phyloP scores from a whole-genome alignment of 2,113 vertebrate species.

The Nasalis larvatus region DNA sequence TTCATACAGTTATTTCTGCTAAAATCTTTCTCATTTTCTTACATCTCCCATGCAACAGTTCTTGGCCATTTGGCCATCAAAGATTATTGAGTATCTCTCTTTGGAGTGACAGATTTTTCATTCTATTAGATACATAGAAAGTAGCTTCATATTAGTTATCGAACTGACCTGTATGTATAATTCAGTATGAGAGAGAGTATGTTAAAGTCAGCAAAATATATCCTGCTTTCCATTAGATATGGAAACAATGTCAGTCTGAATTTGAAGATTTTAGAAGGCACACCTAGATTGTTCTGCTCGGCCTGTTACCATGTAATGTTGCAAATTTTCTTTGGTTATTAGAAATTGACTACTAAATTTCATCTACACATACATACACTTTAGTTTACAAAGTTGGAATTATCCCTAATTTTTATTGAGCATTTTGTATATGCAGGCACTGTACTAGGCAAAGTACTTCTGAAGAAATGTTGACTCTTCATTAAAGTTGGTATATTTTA shows the following conservation, averaged over 20 bases:
- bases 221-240: not conserved
- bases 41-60: not conserved
- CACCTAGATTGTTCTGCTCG: not conserved
- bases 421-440: not conserved
- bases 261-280: not conserved
- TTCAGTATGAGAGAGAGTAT: not conserved
- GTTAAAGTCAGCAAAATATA: not conserved
- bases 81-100: not conserved
- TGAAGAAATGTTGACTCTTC: slow-evolving; percentile 46
- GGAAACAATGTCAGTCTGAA: not conserved
- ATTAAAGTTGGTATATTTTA: slow-evolving; percentile 64
- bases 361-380: not conserved
- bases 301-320: not conserved
- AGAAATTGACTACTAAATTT: slow-evolving; percentile 18
- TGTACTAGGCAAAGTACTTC: slow-evolving; percentile 42
- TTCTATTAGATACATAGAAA: not conserved
- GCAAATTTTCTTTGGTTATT: not conserved
- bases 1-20: not conserved
- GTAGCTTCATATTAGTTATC: not conserved
- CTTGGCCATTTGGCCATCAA: not conserved
- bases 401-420: slow-evolving; percentile 21
- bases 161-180: not conserved
- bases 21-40: not conserved
- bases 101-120: not conserved
- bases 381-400: not conserved